Percentiles rank a stretch among this genome's conserved stretches.
Conservation (phyloP, 2,888 invertebrate species). For the Gryllus longicercus region DNA sequence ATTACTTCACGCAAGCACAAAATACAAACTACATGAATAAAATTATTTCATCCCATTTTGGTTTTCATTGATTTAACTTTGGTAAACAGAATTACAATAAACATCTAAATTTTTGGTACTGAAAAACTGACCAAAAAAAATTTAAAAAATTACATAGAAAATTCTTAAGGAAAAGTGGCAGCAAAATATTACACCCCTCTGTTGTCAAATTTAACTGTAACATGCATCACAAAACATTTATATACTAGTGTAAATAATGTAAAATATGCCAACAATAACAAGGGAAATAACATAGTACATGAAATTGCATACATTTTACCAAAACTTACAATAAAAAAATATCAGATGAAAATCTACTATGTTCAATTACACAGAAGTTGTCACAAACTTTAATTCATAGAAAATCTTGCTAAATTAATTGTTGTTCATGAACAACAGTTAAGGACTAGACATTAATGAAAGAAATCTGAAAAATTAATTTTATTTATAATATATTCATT, state of each 20-base stretch:
- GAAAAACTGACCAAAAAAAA: not conserved
- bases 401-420: too few species aligned
- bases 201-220: not conserved
- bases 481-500: too few species aligned
- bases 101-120: not conserved
- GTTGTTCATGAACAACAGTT: too few species aligned
- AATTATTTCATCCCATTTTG: not conserved
- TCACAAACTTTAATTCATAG: too few species aligned
- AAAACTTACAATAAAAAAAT: too few species aligned
- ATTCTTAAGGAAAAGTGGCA: not conserved
- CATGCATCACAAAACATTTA: not conserved
- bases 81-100: not conserved
- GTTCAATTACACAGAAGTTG: too few species aligned
- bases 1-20: not conserved
- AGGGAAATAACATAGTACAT: not conserved
- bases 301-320: not conserved
- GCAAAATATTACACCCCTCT: not conserved
- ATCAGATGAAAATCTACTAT: too few species aligned
- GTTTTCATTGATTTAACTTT: not conserved
- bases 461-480: too few species aligned
- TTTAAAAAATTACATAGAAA: not conserved
- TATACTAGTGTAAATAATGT: not conserved
- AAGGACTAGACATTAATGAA: too few species aligned
- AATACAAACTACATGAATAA: not conserved
- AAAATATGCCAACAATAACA: constrained; percentile 2